Evolutionary conservation across 2,797 vertebrate genomes (phyloP).

Genomic region (Muraenolepis orangiensis): DNA sequence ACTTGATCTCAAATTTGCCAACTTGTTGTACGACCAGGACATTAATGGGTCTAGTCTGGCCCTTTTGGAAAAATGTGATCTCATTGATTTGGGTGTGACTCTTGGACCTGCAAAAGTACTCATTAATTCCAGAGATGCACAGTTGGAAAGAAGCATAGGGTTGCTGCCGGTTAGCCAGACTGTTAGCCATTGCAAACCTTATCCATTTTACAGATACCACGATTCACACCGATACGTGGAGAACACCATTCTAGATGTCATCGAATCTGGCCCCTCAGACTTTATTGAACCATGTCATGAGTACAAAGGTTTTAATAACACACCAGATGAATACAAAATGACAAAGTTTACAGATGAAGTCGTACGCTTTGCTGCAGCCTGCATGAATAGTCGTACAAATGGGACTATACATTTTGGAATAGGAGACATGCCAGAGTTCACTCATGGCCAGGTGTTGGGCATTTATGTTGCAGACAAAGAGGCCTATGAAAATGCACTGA

Average conservation of each 20-base stretch:
- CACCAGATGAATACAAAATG: slow-evolving; percentile 38
- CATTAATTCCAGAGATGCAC: slow-evolving; percentile 51
- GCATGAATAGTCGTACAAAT: slow-evolving; percentile 72
- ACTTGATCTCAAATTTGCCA: slow-evolving; percentile 39
- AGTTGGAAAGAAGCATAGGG: slow-evolving; percentile 40
- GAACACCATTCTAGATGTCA: slow-evolving; percentile 46
- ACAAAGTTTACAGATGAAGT: slow-evolving; percentile 56
- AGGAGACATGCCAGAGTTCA: slow-evolving; percentile 46
- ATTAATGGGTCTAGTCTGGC: slow-evolving; percentile 55
- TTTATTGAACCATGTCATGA: slow-evolving; percentile 69
- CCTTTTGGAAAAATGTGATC: slow-evolving; percentile 38
- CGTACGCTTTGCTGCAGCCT: slow-evolving; percentile 64
- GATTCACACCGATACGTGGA: slow-evolving; percentile 54
- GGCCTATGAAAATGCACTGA: no score
- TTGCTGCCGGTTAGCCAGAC: slow-evolving; percentile 13
- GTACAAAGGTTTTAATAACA: slow-evolving; percentile 61
- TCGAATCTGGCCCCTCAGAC: slow-evolving; percentile 59
- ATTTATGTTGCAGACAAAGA: slow-evolving; percentile 50
- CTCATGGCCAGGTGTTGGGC: slow-evolving; percentile 64
- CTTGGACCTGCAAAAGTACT: slow-evolving; percentile 57
- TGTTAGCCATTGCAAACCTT: slow-evolving; percentile 51
- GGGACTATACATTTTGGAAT: slow-evolving; percentile 75
- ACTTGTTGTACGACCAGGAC: slow-evolving; percentile 46
- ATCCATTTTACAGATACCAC: slow-evolving; percentile 61
- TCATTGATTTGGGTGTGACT: slow-evolving; percentile 26